Conservation (phyloP, 2,888 invertebrate genomes). For the Phengaris arion region DNA sequence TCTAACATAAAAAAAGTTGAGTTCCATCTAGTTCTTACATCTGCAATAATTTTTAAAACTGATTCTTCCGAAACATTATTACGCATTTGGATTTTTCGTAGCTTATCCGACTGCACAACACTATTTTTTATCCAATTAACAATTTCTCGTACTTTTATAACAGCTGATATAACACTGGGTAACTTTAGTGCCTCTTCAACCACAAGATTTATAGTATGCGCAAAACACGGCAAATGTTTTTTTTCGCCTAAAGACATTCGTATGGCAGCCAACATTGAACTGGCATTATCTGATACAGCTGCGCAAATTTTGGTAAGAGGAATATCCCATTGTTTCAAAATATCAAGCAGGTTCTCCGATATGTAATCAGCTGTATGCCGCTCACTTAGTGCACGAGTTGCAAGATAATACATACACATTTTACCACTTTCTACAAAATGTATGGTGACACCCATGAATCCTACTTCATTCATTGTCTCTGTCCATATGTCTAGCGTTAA, state of each 20-base stretch:
- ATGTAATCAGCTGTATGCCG: no score
- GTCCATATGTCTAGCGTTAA: constrained; percentile 44
- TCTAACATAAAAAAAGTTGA: no score
- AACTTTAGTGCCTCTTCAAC: constrained; percentile 41
- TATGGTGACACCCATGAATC: constrained; percentile 45
- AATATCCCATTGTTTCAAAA: no score
- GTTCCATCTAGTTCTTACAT: no score
- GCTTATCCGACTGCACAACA: constrained; percentile 24
- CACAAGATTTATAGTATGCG: background rate
- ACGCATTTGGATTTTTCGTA: constrained; percentile 38
- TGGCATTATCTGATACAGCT: constrained; percentile 32
- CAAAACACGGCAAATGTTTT: constrained; percentile 36
- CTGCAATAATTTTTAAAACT: no score
- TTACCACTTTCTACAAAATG: constrained; percentile 41
- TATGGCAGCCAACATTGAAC: constrained; percentile 32
- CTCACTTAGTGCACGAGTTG: no score
- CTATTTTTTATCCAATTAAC: constrained; percentile 30
- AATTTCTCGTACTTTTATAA: constrained; percentile 30
- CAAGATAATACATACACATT: no score
- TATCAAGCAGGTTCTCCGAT: no score
- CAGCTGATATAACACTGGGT: constrained; percentile 19
- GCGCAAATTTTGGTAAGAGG: no score
- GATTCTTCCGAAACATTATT: constrained; percentile 43
- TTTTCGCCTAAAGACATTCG: constrained; percentile 31
- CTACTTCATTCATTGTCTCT: constrained; percentile 44